A percentile compares a stretch with the other conserved stretches of the same genome.
Evolutionary conservation across 2,797 vertebrate genomes (phyloP).

Genomic region (Tapirus indicus): DNA sequence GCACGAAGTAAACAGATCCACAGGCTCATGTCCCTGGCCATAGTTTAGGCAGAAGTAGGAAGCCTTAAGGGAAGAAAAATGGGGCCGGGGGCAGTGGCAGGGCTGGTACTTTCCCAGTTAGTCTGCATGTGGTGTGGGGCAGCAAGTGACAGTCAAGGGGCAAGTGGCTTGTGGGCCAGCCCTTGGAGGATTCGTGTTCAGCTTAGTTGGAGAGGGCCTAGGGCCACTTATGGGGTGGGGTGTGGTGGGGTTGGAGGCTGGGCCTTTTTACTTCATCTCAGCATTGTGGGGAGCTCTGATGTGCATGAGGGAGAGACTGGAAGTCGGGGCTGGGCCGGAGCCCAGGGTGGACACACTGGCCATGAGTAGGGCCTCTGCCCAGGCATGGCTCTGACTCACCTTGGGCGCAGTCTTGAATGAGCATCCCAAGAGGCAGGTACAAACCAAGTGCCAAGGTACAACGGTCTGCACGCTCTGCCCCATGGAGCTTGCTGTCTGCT

Average conservation of each 20-base stretch:
- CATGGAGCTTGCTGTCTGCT: background rate
- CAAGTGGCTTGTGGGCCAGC: background rate
- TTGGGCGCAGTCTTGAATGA: background rate
- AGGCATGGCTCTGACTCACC: slow-evolving; percentile 35
- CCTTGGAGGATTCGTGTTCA: background rate
- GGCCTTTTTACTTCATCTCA: background rate
- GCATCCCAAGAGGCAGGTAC: background rate
- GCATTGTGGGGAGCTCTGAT: background rate
- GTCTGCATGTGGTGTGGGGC: background rate
- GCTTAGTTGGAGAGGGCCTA: background rate
- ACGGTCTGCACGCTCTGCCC: background rate
- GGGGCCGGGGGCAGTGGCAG: background rate
- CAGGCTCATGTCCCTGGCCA: background rate
- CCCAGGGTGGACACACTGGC: background rate
- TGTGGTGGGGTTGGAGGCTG: background rate
- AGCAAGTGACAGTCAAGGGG: background rate
- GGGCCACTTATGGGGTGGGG: background rate
- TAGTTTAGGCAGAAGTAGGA: background rate
- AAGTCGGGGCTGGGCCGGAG: background rate
- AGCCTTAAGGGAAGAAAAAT: background rate
- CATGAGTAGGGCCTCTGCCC: background rate
- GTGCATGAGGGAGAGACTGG: background rate
- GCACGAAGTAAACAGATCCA: background rate
- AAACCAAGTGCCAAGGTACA: background rate
- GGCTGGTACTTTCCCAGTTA: background rate